phyloP scores from a whole-genome alignment of 2,113 vertebrate genomes.

The Eupsittula cactorum region DNA sequence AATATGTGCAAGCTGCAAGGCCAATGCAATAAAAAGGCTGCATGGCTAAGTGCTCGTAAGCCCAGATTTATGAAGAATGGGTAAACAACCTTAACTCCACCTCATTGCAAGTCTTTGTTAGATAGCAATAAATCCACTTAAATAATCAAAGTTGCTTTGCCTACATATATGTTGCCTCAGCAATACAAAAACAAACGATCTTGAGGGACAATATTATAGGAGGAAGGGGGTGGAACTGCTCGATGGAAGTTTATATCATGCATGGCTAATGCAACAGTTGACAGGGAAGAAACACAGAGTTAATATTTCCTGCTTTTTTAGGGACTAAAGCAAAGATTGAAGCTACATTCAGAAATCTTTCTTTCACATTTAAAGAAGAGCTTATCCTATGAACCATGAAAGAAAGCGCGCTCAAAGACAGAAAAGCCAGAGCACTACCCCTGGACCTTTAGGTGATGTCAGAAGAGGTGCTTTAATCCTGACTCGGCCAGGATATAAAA shows the following conservation, averaged over 20 bases:
- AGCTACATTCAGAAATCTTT: neutral
- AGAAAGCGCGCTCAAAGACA: neutral
- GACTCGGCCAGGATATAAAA: neutral
- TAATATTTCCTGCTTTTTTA: neutral
- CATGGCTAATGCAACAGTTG: neutral
- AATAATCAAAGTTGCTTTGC: slow-evolving; percentile 3
- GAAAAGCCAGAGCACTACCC: neutral
- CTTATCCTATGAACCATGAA: neutral
- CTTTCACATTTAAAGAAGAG: neutral
- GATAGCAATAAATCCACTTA: slow-evolving; percentile 7
- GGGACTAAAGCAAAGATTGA: neutral
- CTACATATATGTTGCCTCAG: neutral
- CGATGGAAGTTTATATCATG: neutral
- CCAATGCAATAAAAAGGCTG: neutral
- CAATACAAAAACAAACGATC: neutral
- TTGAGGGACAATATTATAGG: neutral
- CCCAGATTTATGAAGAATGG: neutral
- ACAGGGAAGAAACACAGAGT: neutral
- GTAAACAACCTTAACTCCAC: slow-evolving; percentile 11
- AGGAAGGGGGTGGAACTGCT: neutral
- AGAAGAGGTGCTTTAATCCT: neutral
- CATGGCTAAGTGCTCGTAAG: neutral
- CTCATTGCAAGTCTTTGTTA: neutral
- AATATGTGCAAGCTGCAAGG: neutral
- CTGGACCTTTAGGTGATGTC: neutral